Evolutionary conservation across 2,888 invertebrate species (phyloP), one percentile per base, ranked within the genome.

Genomic region (Camponotus fellah): DNA sequence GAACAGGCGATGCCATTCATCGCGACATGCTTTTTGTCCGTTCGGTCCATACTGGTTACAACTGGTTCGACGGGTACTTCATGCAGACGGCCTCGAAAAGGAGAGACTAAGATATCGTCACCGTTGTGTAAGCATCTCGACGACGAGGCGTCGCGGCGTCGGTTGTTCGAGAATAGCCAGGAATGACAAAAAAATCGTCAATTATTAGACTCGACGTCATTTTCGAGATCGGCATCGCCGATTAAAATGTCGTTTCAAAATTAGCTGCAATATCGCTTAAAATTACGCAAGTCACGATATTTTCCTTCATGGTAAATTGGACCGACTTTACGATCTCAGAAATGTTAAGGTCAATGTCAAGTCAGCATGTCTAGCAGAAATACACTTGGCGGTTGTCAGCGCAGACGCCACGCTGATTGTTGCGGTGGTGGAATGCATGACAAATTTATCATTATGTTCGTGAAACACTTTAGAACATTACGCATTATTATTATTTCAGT

Each of bases 101-200:
- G 66, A 86, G 89, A 85, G 85, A 84, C 85, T 26, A 58, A 53
- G 32, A 85, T 64, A 77, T 77, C 87, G 85, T 83, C n/a, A n/a
- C n/a, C 53, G 91, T 93, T 93, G 93, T 93, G 92, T 93, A 93
- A 93, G 89, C 92, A 90, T 91, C 91, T 91, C 91, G 92, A 93
- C 91, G 92, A 90, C 91, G 91, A 90, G 88, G 87, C 92, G 91
- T 91, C 91, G 92, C 86, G 91, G 91, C 92, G 93, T 93, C 92
- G 93, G 92, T 93, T 89, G 91, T 86, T 89, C 91, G 91, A 91
- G 88, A 87, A 89, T 89, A 89, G 90, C 91, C 92, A 92, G 89
- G 88, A 91, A 88, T 89, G 89, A 88, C 91, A 84, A 75, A 62
- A 82, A 86, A 83, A 81, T 46, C 69, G 21, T 34, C 69, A 46